Base-by-base conservation (phyloP, 2,113 vertebrate species). In the Murina feae region DNA sequence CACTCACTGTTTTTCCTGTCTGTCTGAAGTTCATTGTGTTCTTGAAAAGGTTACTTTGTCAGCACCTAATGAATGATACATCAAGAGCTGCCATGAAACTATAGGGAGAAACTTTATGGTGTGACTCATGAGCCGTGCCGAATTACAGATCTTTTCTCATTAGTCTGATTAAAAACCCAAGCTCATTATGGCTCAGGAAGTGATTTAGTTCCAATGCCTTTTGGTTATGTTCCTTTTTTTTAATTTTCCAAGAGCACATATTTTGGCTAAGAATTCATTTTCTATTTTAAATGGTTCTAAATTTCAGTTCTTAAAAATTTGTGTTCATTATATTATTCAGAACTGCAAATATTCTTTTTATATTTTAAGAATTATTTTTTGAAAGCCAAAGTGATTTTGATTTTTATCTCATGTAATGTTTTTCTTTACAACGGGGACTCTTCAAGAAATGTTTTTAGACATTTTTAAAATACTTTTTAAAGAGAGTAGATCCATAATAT, bases 141-240 rank as follows among this genome's bases (percentile, higher is more conserved):
- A 97, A 96, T 97, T 97, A 97, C 96, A 97, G 96, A 97, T 97
- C 96, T 96, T 97, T 97, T 97, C 97, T 97, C 96, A 97, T 97
- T 97, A 97, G 97, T 96, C 97, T 97, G 96, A 97, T 97, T 97
- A 97, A 97, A 97, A 97, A 96, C 95, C 96, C 96, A 93, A 97
- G 82, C 96, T 97, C 97, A 96, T 97, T 97, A 97, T 95, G 90
- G 95, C 90, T 97, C 97, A 97, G 97, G 97, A 97, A 97, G 95
- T 97, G 96, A 97, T 97, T 97, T 97, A 96, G 96, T 96, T 97
- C 96, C 96, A 97, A 89, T 97, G 96, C 88, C 95, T 97, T 97
- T 97, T 97, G 96, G 97, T 97, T 97, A 96, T 97, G 85, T 96
- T 97, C 95, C 82, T 93, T 97, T 96, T 96, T 96, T 95, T 96